Evolutionary conservation across 2,113 vertebrate species (phyloP), one percentile per base, ranked within the genome.

Genomic region (Tamias sibiricus): DNA sequence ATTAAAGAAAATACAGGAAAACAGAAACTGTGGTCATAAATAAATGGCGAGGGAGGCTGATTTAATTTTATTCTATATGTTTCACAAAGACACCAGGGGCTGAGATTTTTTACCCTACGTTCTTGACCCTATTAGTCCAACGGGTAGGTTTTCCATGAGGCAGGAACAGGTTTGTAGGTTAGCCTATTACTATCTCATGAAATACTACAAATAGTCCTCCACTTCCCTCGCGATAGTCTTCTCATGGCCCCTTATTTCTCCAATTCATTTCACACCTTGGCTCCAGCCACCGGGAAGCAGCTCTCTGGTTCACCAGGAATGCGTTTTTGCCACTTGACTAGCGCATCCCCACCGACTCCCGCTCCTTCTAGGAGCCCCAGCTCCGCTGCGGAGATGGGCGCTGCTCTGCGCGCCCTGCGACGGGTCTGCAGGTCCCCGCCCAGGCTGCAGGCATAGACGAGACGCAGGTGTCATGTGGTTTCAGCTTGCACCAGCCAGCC

Each of bases 401-500:
- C 47, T 47, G 94, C 68, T 11, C 66, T 0, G 32, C 0, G 64
- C 28, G 54, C 28, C 57, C 40, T 28, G 59, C 59, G 2, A 62
- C 24, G 24, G 54, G 47, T 10, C 42, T 32, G 0, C 17, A 3
- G 32, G 35, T 6, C 0, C 84, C 49, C 3, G 49, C 49, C 16
- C 24, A 24, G 59, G 59, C 11, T 0, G 24, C 59, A 59, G 59
- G 24, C 59, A 1, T 8, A 52, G 0, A 22, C 6, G 47, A 5
- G 26, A 5, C 0, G 40, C 66, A 2, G 40, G 17, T 3, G 3
- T 32, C 14, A 2, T 13, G 17, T 1, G 9, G 2, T 6, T 2
- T 49, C 47, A 8, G 42, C 47, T 4, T 0, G 52, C 74, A 6
- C 28, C 49, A 0, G 22, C 40, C 35, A 0, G 22, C 40, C 35